These are phyloP conservation scores for Phycodurus eques DNA, from an alignment of 2,113 vertebrate species.

Conservation along the genomic window DNA sequence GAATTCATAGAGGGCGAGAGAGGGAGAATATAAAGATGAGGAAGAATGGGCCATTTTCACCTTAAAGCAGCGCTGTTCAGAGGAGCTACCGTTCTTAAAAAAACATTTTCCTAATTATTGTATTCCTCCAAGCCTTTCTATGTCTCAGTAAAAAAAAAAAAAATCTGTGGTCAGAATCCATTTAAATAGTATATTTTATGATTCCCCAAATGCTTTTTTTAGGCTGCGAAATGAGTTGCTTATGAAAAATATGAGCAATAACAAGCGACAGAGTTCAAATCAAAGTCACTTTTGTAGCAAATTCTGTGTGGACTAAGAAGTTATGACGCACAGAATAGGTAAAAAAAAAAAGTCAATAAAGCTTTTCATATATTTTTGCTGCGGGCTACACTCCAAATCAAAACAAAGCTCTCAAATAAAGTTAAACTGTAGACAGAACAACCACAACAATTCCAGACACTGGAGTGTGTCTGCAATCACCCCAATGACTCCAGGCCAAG, in stretches of 20 bases:
- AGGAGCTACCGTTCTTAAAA: constrained; percentile 46
- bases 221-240: constrained; percentile 45
- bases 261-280: constrained; percentile 57
- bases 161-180: constrained; percentile 50
- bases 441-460: constrained; percentile 38
- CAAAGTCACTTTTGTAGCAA: constrained; percentile 52
- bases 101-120: constrained; percentile 49
- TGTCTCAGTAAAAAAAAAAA: constrained; percentile 38
- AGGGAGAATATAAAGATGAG: constrained; percentile 52
- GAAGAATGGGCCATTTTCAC: constrained; percentile 47
- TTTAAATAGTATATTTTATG: constrained; percentile 54
- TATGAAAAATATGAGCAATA: constrained; percentile 42
- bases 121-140: constrained; percentile 42
- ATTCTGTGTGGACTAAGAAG: constrained; percentile 47
- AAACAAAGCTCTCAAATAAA: constrained; percentile 54
- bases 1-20: constrained; percentile 73
- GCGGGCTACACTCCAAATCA: constrained; percentile 37
- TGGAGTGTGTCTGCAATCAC: constrained; percentile 54
- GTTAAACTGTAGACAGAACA: constrained; percentile 56
- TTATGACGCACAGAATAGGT: constrained; percentile 43
- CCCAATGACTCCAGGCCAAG: constrained; percentile 73
- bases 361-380: constrained; percentile 59
- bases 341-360: constrained; percentile 48
- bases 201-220: constrained; percentile 55
- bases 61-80: constrained; percentile 39